Percentiles rank a stretch among this genome's conserved stretches.
These are phyloP conservation scores for Spodoptera picta DNA, from an alignment of 2,888 invertebrate species.

Conservation along the genomic window DNA sequence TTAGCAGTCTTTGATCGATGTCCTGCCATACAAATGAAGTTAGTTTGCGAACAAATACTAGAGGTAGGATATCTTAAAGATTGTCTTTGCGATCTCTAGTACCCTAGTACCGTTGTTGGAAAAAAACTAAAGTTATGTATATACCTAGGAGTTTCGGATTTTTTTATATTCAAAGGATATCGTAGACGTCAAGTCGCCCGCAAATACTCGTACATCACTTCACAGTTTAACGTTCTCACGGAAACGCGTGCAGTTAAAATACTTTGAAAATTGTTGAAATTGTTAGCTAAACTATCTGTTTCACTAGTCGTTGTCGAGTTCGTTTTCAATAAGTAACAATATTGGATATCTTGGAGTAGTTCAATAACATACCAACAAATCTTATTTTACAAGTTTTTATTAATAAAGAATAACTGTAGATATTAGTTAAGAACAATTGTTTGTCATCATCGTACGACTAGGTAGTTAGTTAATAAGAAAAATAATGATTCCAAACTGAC, in stretches of 20 bases:
- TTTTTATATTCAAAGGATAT: conserved; percentile 30
- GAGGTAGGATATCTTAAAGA: conserved; percentile 17
- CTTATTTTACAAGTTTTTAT: too few relatives aligned
- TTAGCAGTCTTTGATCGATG: conserved; percentile 26
- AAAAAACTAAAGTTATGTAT: conserved; percentile 18
- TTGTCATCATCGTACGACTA: too few relatives aligned
- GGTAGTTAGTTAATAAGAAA: too few relatives aligned
- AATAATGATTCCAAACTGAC: not conserved
- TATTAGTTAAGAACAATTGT: too few relatives aligned
- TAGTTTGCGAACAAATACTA: conserved; percentile 23
- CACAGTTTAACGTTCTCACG: conserved; percentile 23
- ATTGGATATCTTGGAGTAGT: too few relatives aligned
- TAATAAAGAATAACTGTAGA: too few relatives aligned
- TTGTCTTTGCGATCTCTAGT: conserved; percentile 29
- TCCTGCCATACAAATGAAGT: conserved; percentile 54
- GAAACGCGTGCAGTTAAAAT: conserved; percentile 26
- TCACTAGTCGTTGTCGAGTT: too few relatives aligned
- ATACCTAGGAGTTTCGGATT: not conserved
- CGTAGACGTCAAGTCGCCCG: conserved; percentile 25
- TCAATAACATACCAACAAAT: too few relatives aligned
- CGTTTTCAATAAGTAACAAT: too few relatives aligned
- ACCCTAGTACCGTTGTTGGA: conserved; percentile 24
- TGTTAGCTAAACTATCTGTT: too few relatives aligned
- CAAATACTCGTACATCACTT: conserved; percentile 31
- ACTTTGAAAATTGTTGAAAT: conserved; percentile 13